Base-by-base conservation (phyloP, 2,888 invertebrate genomes). In the Parnassius mnemosyne region DNA sequence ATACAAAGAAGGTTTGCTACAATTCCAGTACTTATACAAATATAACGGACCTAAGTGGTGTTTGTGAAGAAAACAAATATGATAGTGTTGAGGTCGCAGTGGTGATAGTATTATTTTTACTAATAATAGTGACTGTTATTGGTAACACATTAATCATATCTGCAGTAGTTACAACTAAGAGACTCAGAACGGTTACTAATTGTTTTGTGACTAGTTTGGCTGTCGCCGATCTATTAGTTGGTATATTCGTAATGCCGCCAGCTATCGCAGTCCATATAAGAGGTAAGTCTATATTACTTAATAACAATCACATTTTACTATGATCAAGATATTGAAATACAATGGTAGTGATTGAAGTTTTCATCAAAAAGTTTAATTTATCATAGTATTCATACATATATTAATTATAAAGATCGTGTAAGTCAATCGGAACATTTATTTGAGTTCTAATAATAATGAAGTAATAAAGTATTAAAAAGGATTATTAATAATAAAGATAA, bases 151-250 rank as follows among this genome's bases (percentile, higher is more conserved):
- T 98, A 74, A 97, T 98, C 61, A 97, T 98, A 70, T 93, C 96
- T 20, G 97, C 98, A 9, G 97, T 98, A 57, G 93, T 97, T 71
- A 97, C 97, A 1, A 96, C 97, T 0, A 94, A 96, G 69, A 93
- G 97, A 68, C 91, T 99, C 68, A 93, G 98, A 68, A 98, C 98
- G 0, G 97, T 98, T 44, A 98, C 98, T 56, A 98, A 99, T 81
- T 97, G 97, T 79, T 98, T 98, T 85, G 98, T 99, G 68, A 97
- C 97, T 77, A 98, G 98, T 59, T 89, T 99, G 79, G 98, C 98
- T 0, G 95, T 96, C 0, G 98, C 98, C 53, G 99, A 99, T 92
- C 93, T 98, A 83, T 84, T 98, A 69, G 97, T 99, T 3, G 99
- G 98, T 1, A 94, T 98, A 44, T 96, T 97, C 75, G 98, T 99